Evolutionary conservation across 2,888 invertebrate genomes (phyloP).

Genomic region (Eristalis pertinax): DNA sequence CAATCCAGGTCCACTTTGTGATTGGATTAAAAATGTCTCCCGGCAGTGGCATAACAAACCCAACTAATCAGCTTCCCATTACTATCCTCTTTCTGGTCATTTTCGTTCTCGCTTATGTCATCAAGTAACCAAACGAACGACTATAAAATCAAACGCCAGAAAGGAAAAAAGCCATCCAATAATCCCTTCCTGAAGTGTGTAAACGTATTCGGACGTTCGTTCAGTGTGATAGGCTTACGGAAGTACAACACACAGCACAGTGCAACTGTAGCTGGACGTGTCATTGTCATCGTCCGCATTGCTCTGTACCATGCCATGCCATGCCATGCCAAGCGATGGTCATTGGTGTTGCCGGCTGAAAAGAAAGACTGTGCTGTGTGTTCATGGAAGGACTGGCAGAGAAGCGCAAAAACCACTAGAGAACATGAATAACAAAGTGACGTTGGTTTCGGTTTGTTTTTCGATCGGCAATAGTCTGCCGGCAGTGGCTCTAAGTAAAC

Average conservation of each 20-base stretch:
- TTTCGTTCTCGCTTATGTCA: conserved; percentile 55
- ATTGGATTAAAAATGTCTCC: neutral
- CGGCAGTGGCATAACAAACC: conserved; percentile 30
- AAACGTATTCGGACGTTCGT: conserved; percentile 61
- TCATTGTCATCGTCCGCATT: conserved; percentile 4
- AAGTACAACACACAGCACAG: conserved; percentile 39
- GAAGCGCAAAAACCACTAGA: conserved; percentile 66
- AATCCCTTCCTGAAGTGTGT: conserved; percentile 66
- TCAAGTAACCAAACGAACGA: conserved; percentile 64
- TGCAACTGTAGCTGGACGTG: conserved; percentile 34
- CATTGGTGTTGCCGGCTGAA: conserved; percentile 20
- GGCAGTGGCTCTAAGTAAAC: conserved; percentile 57
- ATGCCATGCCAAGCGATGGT: neutral
- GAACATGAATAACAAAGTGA: conserved; percentile 71
- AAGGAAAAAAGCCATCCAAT: conserved; percentile 63
- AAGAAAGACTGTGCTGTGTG: conserved; percentile 49
- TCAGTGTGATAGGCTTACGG: conserved; percentile 34
- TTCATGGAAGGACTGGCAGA: conserved; percentile 60
- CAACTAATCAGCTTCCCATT: conserved; percentile 46
- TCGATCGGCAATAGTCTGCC: conserved; percentile 37
- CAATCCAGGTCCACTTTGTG: neutral
- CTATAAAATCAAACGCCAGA: conserved; percentile 64
- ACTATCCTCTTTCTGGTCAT: conserved; percentile 19
- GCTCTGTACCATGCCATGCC: neutral
- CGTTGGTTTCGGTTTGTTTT: conserved; percentile 41